Evolutionary conservation across 64 coral and sea anemone species (phyloP).

Genomic region (Platygyra sinensis): DNA sequence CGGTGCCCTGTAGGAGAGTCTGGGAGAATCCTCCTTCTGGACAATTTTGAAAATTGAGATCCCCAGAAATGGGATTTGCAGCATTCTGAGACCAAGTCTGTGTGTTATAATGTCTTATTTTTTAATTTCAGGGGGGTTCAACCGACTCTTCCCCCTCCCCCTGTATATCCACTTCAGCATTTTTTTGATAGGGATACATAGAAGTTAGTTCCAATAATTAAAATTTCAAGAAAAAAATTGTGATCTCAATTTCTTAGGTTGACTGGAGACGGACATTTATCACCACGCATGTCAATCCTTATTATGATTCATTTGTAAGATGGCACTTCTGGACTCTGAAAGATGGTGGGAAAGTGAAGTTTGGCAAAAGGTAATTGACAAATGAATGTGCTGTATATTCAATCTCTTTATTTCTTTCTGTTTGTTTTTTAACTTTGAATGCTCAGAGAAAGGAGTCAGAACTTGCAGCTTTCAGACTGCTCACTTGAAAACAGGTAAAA

Average conservation of each 20-base stretch:
- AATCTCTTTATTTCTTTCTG: not conserved
- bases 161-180: not conserved
- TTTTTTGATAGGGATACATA: not conserved
- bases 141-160: too few species aligned
- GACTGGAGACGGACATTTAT: constrained; percentile 97
- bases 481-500: not conserved
- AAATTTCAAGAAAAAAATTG: not conserved
- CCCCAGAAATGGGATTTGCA: too few species aligned
- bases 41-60: too few species aligned
- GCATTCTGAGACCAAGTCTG: too few species aligned
- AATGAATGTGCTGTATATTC: too few species aligned
- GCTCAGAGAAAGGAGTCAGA: too few species aligned
- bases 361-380: constrained; percentile 85
- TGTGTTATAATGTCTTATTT: too few species aligned
- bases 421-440: not conserved
- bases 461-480: not conserved
- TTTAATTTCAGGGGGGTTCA: too few species aligned
- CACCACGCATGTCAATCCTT: constrained; percentile 96
- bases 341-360: constrained; percentile 94
- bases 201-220: too few species aligned
- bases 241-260: constrained; percentile 29
- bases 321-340: constrained; percentile 98
- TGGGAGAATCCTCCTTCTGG: too few species aligned
- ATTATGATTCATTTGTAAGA: constrained; percentile 99
- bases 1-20: too few species aligned